These are phyloP conservation scores for Silurus aristotelis DNA, from an alignment of 2,797 vertebrate genomes.

Conservation along the genomic window DNA sequence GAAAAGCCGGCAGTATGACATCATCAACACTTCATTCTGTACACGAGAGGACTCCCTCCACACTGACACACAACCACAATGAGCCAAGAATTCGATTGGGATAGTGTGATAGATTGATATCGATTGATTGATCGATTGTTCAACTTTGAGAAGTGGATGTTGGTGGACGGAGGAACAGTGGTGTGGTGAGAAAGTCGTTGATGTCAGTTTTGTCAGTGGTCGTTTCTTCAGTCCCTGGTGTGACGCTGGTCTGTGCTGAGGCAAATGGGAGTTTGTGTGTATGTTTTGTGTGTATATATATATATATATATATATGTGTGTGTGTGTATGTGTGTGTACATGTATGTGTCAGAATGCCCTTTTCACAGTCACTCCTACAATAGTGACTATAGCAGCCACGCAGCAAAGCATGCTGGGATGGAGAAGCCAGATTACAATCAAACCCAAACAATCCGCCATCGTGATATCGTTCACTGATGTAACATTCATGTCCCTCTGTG, in stretches of 20 bases:
- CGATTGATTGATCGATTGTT: too few species aligned
- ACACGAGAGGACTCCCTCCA: slow-evolving; percentile 56
- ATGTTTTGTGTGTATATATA: neutral
- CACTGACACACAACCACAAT: slow-evolving; percentile 57
- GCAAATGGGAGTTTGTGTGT: slow-evolving; percentile 15
- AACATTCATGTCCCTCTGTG: too few species aligned
- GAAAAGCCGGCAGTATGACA: slow-evolving; percentile 50
- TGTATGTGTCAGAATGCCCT: neutral
- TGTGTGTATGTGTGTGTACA: slow-evolving; percentile 17
- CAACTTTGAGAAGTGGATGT: neutral
- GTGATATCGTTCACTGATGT: too few species aligned
- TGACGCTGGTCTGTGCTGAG: slow-evolving; percentile 28
- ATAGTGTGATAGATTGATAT: too few species aligned
- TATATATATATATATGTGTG: neutral
- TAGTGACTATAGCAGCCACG: neutral
- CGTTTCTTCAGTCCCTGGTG: slow-evolving; percentile 45
- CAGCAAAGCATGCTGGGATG: neutral
- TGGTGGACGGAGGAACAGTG: slow-evolving; percentile 27
- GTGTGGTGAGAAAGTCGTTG: slow-evolving; percentile 45
- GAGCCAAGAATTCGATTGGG: slow-evolving; percentile 16
- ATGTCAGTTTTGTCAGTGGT: slow-evolving; percentile 46
- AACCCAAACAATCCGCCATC: neutral
- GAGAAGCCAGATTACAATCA: slow-evolving; percentile 5
- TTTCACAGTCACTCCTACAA: neutral
- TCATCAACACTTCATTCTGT: slow-evolving; percentile 51